phyloP scores from a whole-genome alignment of 2,797 vertebrate species.

The Cercopithecus diana region DNA sequence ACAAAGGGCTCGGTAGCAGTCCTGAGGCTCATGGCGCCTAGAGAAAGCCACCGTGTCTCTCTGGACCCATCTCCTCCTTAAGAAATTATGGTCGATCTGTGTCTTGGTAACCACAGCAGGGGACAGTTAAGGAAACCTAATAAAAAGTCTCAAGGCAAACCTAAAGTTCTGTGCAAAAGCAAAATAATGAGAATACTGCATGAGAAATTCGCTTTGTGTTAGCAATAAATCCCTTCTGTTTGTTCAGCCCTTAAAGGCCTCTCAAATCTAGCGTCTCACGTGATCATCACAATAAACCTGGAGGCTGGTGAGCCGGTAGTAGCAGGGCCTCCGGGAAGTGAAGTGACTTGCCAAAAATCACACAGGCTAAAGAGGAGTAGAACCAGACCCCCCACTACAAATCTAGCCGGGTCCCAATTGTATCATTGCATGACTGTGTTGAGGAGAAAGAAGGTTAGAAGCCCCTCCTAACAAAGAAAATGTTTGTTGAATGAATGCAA shows the following conservation, averaged over 20 bases:
- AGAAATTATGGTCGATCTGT: slow-evolving; percentile 19
- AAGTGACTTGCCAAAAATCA: neutral
- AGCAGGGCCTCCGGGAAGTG: neutral
- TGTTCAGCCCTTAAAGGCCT: neutral
- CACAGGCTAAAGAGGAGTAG: neutral
- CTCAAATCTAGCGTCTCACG: neutral
- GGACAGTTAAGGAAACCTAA: slow-evolving; percentile 48
- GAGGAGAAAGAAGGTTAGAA: neutral
- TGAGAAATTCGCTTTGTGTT: neutral
- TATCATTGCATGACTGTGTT: accelerated
- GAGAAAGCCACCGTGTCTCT: neutral
- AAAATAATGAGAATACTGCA: slow-evolving; percentile 39
- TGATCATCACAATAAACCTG: neutral
- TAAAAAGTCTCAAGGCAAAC: slow-evolving; percentile 33
- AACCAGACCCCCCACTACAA: neutral
- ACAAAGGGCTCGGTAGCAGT: neutral
- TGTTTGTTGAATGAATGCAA: neutral
- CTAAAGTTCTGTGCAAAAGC: slow-evolving; percentile 9
- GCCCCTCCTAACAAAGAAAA: neutral
- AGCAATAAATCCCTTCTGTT: neutral
- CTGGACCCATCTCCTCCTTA: neutral
- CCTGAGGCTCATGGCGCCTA: neutral
- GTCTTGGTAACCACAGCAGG: slow-evolving; percentile 50
- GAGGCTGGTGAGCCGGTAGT: neutral
- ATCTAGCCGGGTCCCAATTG: accelerated